Evolutionary conservation across 2,888 invertebrate species (phyloP).

Genomic region (Crioceris asparagi): DNA sequence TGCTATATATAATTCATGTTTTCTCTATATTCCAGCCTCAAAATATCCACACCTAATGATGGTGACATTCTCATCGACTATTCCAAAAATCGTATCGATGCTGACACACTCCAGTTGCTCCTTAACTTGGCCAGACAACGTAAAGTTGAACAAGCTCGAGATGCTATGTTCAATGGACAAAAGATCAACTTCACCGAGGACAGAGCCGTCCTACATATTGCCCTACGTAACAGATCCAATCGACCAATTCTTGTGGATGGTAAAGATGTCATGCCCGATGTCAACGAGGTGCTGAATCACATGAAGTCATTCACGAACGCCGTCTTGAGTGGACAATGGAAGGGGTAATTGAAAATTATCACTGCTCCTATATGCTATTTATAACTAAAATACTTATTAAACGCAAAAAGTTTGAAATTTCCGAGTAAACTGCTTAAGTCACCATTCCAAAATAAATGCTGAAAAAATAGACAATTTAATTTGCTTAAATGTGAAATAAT

Average conservation of each 20-base stretch:
- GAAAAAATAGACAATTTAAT: too few species aligned
- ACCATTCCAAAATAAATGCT: too few species aligned
- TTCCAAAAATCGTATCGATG: constrained; percentile 89
- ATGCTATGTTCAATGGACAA: constrained; percentile 86
- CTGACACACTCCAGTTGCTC: constrained; percentile 61
- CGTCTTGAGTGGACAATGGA: constrained; percentile 61
- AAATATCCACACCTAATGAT: constrained; percentile 67
- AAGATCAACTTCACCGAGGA: constrained; percentile 97
- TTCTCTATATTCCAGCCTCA: constrained; percentile 48
- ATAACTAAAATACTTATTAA: too few species aligned
- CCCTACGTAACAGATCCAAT: constrained; percentile 79
- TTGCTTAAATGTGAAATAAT: too few species aligned
- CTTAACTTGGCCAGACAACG: constrained; percentile 73
- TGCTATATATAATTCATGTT: too few species aligned
- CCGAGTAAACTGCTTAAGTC: too few species aligned
- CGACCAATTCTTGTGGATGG: constrained; percentile 71
- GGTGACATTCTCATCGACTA: constrained; percentile 91
- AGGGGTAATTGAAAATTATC: too few species aligned
- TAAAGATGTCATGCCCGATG: constrained; percentile 85
- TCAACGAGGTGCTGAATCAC: constrained; percentile 82
- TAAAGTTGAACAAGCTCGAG: constrained; percentile 73
- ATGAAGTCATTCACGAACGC: constrained; percentile 88
- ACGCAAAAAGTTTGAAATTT: too few species aligned
- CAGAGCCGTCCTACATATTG: constrained; percentile 88
- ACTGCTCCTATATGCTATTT: too few species aligned